Evolutionary conservation across 2,113 vertebrate genomes (phyloP).

Genomic region (Takifugu bimaculatus): DNA sequence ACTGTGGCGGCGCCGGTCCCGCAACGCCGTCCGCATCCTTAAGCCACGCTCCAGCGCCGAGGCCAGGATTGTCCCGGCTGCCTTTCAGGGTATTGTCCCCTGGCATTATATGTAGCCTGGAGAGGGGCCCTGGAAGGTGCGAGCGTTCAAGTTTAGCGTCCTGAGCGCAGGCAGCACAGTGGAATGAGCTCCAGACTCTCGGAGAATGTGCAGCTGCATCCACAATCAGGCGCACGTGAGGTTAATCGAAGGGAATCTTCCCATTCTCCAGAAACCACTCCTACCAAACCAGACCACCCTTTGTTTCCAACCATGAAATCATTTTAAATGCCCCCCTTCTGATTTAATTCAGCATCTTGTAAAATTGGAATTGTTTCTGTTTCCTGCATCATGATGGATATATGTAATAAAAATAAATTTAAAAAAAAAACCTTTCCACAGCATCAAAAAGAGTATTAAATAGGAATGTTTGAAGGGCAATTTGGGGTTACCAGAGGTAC

Average conservation of each 20-base stretch:
- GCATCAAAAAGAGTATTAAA: background rate
- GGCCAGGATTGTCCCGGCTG: slow-evolving; percentile 36
- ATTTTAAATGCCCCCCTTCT: no score
- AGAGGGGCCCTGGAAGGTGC: slow-evolving; percentile 6
- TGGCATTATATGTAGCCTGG: slow-evolving; percentile 34
- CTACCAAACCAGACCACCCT: background rate
- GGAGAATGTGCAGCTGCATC: slow-evolving; percentile 1
- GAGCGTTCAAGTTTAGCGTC: slow-evolving; percentile 14
- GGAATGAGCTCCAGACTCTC: background rate
- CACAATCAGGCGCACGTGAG: slow-evolving; percentile 37
- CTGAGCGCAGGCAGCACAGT: slow-evolving; percentile 12
- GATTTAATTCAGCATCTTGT: no score
- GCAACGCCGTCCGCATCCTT: slow-evolving; percentile 24
- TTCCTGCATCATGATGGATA: no score
- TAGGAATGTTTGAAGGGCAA: no score
- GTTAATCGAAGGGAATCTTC: slow-evolving; percentile 18
- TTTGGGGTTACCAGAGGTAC: no score
- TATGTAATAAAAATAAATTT: no score
- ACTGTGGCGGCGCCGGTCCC: slow-evolving; percentile 1
- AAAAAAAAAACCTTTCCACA: no score
- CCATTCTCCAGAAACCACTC: slow-evolving; percentile 16
- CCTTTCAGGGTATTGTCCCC: slow-evolving; percentile 42
- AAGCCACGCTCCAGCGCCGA: slow-evolving; percentile 17
- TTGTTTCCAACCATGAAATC: background rate
- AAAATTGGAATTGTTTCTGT: no score